Evolutionary conservation across 2,113 vertebrate species (phyloP).

Genomic region (Sinocyclocheilus maitianheensis): DNA sequence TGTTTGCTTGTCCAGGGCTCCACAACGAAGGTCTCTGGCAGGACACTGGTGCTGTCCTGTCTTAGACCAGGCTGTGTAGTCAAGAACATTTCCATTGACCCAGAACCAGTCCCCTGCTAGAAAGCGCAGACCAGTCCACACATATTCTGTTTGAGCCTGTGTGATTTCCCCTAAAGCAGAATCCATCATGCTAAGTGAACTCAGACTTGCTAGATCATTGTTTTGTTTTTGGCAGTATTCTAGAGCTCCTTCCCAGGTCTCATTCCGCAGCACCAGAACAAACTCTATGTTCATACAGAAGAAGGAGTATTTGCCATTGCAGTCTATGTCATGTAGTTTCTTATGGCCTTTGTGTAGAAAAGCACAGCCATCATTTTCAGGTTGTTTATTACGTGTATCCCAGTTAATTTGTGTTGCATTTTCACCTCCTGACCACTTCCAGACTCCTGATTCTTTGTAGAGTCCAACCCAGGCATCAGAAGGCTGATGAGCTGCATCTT

Average conservation of each 20-base stretch:
- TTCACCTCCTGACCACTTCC: not conserved
- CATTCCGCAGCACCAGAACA: not conserved
- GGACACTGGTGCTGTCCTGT: not conserved
- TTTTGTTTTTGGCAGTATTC: constrained; percentile 17
- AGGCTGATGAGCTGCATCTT: not conserved
- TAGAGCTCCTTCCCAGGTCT: constrained; percentile 25
- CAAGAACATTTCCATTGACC: constrained; percentile 10
- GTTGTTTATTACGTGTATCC: not conserved
- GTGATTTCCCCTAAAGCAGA: not conserved
- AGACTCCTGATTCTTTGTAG: not conserved
- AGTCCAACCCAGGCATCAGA: constrained; percentile 23
- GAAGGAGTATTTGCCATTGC: not conserved
- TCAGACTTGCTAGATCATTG: constrained; percentile 30
- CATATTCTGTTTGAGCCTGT: not conserved
- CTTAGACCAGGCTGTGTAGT: not conserved
- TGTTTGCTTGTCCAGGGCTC: not conserved
- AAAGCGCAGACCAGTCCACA: constrained; percentile 37
- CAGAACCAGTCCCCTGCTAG: constrained; percentile 29
- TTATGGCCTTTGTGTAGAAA: not conserved
- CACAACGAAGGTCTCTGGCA: not conserved
- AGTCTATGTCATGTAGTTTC: not conserved
- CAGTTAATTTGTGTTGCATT: not conserved
- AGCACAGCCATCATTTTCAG: not conserved
- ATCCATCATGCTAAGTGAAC: not conserved
- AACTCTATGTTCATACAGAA: constrained; percentile 18